Percentiles rank a stretch among this genome's conserved stretches.
phyloP scores from a whole-genome alignment of 2,888 invertebrate genomes.

The Hybos culiciformis region DNA sequence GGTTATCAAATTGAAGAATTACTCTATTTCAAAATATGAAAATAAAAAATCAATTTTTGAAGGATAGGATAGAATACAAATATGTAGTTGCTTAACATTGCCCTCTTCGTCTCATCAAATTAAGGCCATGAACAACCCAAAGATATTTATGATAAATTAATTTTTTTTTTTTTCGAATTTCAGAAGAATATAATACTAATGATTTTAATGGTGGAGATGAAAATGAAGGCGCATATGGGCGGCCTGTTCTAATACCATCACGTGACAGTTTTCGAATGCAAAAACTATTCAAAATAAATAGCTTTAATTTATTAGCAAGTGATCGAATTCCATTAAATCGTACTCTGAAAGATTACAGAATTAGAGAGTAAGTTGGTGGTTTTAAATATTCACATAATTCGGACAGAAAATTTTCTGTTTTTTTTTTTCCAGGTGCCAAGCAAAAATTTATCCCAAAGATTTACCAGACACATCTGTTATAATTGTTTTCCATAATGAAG shows the following conservation, averaged over 20 bases:
- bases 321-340: constrained; percentile 78
- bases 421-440: constrained; percentile 45
- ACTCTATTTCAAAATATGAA: no score
- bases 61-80: no score
- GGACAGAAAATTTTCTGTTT: neutral
- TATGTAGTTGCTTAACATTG: no score
- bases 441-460: constrained; percentile 40
- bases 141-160: neutral
- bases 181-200: constrained; percentile 49
- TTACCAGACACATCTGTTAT: constrained; percentile 82
- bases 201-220: constrained; percentile 60
- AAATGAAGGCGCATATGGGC: constrained; percentile 64
- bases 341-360: constrained; percentile 69
- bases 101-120: neutral
- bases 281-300: constrained; percentile 67
- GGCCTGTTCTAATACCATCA: constrained; percentile 62
- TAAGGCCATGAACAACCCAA: neutral
- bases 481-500: constrained; percentile 98
- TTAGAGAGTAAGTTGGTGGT: constrained; percentile 48
- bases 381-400: neutral
- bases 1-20: no score
- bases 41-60: no score
- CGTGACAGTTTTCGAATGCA: constrained; percentile 63
- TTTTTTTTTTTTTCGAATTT: constrained; percentile 17
- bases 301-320: constrained; percentile 77